Conservation (phyloP, 2,888 invertebrate genomes). For the Macrosiphum euphorbiae region DNA sequence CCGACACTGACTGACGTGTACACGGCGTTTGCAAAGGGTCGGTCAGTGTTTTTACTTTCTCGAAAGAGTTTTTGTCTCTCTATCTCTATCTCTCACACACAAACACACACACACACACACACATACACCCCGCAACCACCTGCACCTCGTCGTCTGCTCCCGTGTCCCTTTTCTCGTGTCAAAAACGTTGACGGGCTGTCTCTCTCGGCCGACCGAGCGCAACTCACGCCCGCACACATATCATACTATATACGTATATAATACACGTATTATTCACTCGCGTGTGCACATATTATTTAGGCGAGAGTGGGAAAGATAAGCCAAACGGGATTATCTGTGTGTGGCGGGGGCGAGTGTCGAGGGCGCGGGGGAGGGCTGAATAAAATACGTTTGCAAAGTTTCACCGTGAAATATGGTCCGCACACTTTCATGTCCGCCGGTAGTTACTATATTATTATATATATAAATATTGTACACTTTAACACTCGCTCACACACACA, state of each 20-base stretch:
- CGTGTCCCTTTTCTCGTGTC: neutral
- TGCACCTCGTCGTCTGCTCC: neutral
- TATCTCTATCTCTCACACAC: neutral
- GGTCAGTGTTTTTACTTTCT: neutral
- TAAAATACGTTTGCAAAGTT: constrained; percentile 37
- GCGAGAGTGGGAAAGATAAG: constrained; percentile 39
- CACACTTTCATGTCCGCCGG: constrained; percentile 16
- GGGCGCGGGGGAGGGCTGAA: neutral
- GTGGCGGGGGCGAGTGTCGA: neutral
- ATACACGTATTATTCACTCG: neutral
- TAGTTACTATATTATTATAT: neutral
- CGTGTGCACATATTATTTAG: neutral
- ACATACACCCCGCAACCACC: neutral
- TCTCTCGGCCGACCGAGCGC: neutral
- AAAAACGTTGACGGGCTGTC: constrained; percentile 29
- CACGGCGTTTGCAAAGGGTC: neutral
- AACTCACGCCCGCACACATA: too few species aligned
- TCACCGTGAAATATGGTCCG: constrained; percentile 31
- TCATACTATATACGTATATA: neutral
- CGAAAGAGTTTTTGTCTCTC: neutral
- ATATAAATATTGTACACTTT: neutral
- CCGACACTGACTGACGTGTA: neutral
- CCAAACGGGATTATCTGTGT: constrained; percentile 14
- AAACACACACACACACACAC: too few species aligned
- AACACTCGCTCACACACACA: neutral